Evolutionary conservation across 2,888 invertebrate genomes (phyloP), one percentile per base, ranked within the genome.

Genomic region (Drosophila diplacantha): DNA sequence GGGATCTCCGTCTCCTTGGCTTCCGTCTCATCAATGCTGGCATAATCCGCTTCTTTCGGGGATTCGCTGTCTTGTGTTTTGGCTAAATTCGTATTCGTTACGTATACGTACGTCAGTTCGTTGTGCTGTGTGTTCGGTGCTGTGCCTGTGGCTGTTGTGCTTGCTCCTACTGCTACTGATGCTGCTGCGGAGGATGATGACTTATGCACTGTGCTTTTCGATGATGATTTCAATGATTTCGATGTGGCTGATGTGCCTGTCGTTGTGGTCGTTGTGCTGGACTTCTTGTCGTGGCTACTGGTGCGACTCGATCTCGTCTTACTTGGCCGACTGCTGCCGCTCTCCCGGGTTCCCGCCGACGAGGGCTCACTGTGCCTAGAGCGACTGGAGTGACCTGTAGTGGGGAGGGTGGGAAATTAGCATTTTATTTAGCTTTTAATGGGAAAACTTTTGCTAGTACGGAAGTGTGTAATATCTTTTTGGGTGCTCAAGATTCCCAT

Each of bases 91-190:
- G 79, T 85, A 82, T 83, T 84, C 82, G 79, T 85, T 84, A 87
- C 86, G 85, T 83, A 88, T 88, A 88, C 88, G 87, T 88, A 88
- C 88, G 87, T 88, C 86, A 83, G 83, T 76, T 79, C 79, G 81
- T 83, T 78, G 79, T 83, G 79, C 68, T 81, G 79, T 66, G 75
- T 58, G 56, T 72, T 55, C 63, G 73, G 22, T 66, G 78, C 26
- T 29, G 43, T 43, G 24, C 24, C 41, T 32, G 69, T 22, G 22
- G 22, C 41, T 32, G 69, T 35, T 20, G 41, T 31, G 49, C 20
- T 46, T 20, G 53, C 20, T 47, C 37, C 37, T 51, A 70, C 38
- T 61, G 58, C 24, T 53, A 41, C 57, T 46, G 73, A 4, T 56
- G 59, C 14, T 60, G 61, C 14, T 58, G 60, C 18, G 34, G 74